These are phyloP conservation scores for Ectemnius continuus DNA, from an alignment of 2,888 invertebrate genomes.

Conservation along the genomic window DNA sequence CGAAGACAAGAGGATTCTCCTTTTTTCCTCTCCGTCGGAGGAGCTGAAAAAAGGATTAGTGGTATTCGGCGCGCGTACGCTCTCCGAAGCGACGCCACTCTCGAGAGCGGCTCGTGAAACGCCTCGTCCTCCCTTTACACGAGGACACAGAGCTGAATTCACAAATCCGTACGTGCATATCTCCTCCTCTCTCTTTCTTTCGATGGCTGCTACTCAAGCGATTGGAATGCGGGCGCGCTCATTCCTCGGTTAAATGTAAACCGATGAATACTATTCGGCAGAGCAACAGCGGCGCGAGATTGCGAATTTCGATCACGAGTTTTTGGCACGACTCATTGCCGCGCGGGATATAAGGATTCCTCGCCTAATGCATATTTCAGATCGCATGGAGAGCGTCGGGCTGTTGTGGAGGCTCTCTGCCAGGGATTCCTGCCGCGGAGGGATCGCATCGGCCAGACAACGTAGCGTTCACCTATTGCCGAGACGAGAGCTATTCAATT, in stretches of 20 bases:
- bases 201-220: not conserved
- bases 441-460: too few species aligned
- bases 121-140: constrained; percentile 8
- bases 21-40: constrained; percentile 7
- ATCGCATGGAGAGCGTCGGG: constrained; percentile 26
- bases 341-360: constrained; percentile 33
- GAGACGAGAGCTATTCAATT: constrained; percentile 47
- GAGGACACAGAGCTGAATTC: too few species aligned
- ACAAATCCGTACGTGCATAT: not conserved
- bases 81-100: too few species aligned
- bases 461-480: not conserved
- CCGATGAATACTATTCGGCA: too few species aligned
- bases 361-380: constrained; percentile 45
- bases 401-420: constrained; percentile 34
- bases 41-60: constrained; percentile 40
- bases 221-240: not conserved
- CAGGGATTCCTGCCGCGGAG: constrained; percentile 31
- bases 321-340: constrained; percentile 42
- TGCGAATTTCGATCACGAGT: constrained; percentile 30
- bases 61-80: constrained; percentile 24
- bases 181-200: not conserved
- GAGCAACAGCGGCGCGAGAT: constrained; percentile 6
- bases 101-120: not conserved
- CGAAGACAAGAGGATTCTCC: constrained; percentile 50
- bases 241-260: not conserved